Evolutionary conservation across 2,113 vertebrate genomes (phyloP), one percentile per base, ranked within the genome.

Genomic region (Ploceus nigricollis): DNA sequence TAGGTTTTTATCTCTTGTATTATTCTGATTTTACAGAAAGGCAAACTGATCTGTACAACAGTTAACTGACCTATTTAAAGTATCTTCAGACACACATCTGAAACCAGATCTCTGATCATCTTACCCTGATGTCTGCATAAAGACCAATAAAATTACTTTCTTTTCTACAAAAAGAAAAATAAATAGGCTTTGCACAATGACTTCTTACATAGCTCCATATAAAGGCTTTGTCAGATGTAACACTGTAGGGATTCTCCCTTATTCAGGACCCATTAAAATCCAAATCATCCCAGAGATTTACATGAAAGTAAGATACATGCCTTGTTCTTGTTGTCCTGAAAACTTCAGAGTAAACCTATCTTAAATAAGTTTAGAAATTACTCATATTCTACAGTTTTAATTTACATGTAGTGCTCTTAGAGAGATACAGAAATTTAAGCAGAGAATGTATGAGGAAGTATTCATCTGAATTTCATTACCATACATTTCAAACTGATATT

Each of bases 111-210:
- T 94, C 50, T 89, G 60, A 79, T 95, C 70, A n/a, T 87, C 87
- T 87, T 87, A 84, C 33, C 31, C 70, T 30, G 37, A 58, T 91
- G 88, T 47, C 84, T 94, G 28, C 57, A 80, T 82, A 68, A 85
- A 73, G 82, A 90, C 37, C 63, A 81, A 64, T 76, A 69, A 82
- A 66, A 88, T 58, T 7, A 54, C 63, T 91, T 82, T 77, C 63
- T 85, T 70, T 88, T 77, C 37, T 37, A 80, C 75, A 92, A 91
- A 97, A 94, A 54, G 54, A 45, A 85, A 96, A 96, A 80, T 82
- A 96, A 94, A 72, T 82, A 93, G 90, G n/a, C 27, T 89, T 76
- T 72, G 39, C 40, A 80, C 66, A 88, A 39, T 83, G 78, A 44
- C 58, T 60, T 82, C 79, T 80, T 77, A 44, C 2, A 2, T 30